These are phyloP conservation scores for Menidia menidia DNA, from an alignment of 2,797 vertebrate genomes.

Conservation along the genomic window DNA sequence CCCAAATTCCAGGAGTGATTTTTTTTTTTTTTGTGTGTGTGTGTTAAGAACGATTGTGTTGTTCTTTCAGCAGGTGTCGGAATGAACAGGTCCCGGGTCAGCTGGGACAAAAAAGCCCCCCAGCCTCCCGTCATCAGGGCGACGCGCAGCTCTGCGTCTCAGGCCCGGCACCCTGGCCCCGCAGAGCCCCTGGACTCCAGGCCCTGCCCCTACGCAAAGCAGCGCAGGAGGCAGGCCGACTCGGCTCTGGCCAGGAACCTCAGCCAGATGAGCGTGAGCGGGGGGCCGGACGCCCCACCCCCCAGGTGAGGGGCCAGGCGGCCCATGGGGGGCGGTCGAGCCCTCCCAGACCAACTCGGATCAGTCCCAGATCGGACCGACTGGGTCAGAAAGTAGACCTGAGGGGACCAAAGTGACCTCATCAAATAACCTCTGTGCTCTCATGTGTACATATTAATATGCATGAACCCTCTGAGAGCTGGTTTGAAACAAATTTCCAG, in stretches of 20 bases:
- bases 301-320: constrained; percentile 67
- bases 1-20: background rate
- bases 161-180: constrained; percentile 36
- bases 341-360: too few relatives aligned
- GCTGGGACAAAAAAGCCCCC: constrained; percentile 57
- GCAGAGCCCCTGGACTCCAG: constrained; percentile 34
- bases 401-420: background rate
- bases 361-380: too few relatives aligned
- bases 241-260: constrained; percentile 76
- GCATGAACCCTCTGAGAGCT: too few relatives aligned
- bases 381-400: background rate
- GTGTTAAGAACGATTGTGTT: background rate
- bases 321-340: too few relatives aligned
- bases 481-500: too few relatives aligned
- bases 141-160: constrained; percentile 75
- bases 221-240: constrained; percentile 63
- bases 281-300: constrained; percentile 49
- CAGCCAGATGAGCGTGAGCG: constrained; percentile 80
- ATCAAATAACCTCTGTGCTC: too few relatives aligned
- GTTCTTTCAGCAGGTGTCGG: constrained; percentile 51
- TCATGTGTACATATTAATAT: too few relatives aligned
- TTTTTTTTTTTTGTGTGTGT: background rate
- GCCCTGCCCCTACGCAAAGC: constrained; percentile 49
- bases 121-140: constrained; percentile 62
- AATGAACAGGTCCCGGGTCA: constrained; percentile 79